phyloP scores from a whole-genome alignment of 2,113 vertebrate genomes.

The Paradisaea rubra region DNA sequence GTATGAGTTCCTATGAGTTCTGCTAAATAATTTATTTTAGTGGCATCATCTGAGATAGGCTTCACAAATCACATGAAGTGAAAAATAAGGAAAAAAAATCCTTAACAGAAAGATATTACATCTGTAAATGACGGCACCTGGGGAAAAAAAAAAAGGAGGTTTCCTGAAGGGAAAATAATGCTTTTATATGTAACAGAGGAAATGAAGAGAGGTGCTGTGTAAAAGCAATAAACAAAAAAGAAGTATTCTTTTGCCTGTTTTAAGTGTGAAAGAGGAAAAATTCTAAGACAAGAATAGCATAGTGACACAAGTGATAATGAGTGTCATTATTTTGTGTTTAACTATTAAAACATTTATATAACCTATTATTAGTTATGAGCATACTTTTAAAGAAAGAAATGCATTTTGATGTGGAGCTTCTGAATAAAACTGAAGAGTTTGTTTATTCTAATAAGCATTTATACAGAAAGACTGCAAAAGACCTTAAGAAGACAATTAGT shows the following conservation, averaged over 20 bases:
- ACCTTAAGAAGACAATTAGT: background rate
- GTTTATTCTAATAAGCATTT: slow-evolving; percentile 15
- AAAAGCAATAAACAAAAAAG: background rate
- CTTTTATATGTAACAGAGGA: background rate
- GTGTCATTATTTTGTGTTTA: background rate
- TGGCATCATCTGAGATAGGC: background rate
- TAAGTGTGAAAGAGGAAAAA: background rate
- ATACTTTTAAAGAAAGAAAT: slow-evolving; percentile 13
- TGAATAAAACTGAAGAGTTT: background rate
- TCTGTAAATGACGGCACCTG: background rate
- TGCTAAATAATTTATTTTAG: background rate
- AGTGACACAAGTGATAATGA: background rate
- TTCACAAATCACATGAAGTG: background rate
- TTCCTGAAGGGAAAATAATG: background rate
- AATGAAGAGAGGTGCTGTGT: background rate
- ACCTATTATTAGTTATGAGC: background rate
- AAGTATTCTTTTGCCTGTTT: background rate
- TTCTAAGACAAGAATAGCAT: background rate
- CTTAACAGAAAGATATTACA: background rate
- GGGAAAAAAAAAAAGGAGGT: background rate
- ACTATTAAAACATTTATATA: background rate
- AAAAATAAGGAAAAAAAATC: background rate
- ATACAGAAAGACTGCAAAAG: background rate
- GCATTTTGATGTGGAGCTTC: background rate
- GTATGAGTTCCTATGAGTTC: background rate